Evolutionary conservation across 2,113 vertebrate species (phyloP), one percentile per base, ranked within the genome.

Genomic region (Pseudonaja textilis): DNA sequence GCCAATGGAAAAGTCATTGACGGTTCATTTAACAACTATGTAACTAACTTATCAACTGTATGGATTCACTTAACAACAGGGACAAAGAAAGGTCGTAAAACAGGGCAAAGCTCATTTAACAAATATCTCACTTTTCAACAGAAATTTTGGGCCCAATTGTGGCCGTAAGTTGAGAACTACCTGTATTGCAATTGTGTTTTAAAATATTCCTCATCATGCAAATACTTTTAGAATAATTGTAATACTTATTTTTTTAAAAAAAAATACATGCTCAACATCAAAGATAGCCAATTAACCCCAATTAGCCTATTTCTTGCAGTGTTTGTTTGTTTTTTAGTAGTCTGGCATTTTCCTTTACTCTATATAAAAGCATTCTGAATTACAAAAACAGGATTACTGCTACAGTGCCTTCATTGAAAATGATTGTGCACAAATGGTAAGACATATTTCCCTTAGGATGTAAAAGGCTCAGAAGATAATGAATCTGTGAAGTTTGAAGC

Each of bases 391-490:
- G 3, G 59, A 52, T 87, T 93, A 26, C 59, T 90, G 29, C 91
- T 55, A 92, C 7, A n/a, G 1, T 89, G 89, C 87, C 2, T 47
- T 57, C 47, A 91, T 86, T 22, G 69, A 94, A 95, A 93, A 26
- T 1, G 6, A 22, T 26, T 90, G 87, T 34, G 45, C 0, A 39
- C 23, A 25, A 93, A 88, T 55, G 29, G 88, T 55, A 42, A 47
- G 29, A 22, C 8, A 92, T 1, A 20, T 45, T 92, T 56, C 1
- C 10, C 56, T 89, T n/a, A 23, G 81, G 26, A 18, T 52, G 3
- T 25, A 50, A 47, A 87, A 52, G 86, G 26, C 86, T 87, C 25
- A 50, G 87, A 20, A 39, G 3, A 47, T 45, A 85, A 85, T 57
- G 6, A 23, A 57, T 57, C 6, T 57, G 56, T 57, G 20, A 57